Evolutionary conservation across 1,140 invertebrate species (phyloP), one percentile per base, ranked within the genome.

Genomic region (Drosophila bocki): DNA sequence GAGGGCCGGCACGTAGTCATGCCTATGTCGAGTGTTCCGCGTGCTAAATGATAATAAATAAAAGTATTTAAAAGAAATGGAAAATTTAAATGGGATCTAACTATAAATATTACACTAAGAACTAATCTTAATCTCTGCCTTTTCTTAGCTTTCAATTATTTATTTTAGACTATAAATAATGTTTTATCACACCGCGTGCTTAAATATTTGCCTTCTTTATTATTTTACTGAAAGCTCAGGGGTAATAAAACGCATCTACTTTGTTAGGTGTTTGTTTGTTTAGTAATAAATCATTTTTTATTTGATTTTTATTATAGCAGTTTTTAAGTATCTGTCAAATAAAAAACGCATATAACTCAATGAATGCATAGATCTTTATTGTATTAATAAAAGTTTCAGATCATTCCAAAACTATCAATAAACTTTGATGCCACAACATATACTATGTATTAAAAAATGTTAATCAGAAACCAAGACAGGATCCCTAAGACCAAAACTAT

Each of bases 31-130:
- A 50, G 29, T 37, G 35, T 37, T 48, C 12, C 44, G 39, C 29
- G 13, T 26, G 45, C 19, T 9, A 39, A 41, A 42, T 41, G 37
- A n/a, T 26, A 44, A 76, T 77, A 13, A 61, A 35, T 44, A 39
- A 58, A 35, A 44, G 11, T 32, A 56, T 53, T 35, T 58, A 48
- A 47, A 45, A 7, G 37, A 6, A 29, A 39, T 44, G 32, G 42
- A 29, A 1, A 39, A 35, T 64, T 65, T 41, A 12, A 19, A 15
- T 2, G 11, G 3, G 8, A 12, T 19, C 6, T 13, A 22, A 22
- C 22, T 13, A 6, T 48, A 48, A 15, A 15, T 3, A 7, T 26
- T 15, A 0, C 5, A 48, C 11, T 3, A 3, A 13, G n/a, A 8
- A 42, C n/a, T n/a, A n/a, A n/a, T n/a, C n/a, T n/a, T n/a, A n/a